These are phyloP conservation scores for Caenorhabditis sp. DNA, from an alignment of 2,888 invertebrate species.

Conservation along the genomic window DNA sequence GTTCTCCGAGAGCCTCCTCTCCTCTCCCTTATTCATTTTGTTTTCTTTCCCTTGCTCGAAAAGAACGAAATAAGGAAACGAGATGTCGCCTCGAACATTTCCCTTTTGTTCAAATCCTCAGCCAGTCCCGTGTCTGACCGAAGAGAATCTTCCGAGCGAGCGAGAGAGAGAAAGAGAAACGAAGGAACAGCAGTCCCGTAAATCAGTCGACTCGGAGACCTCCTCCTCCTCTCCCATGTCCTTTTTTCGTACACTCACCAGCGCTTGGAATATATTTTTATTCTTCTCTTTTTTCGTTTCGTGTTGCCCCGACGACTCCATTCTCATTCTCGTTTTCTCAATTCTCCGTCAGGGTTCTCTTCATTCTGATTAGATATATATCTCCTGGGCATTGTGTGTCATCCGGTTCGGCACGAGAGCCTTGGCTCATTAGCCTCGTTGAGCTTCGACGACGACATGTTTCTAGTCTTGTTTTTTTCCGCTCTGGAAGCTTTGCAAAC, in stretches of 20 bases:
- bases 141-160: too few species aligned
- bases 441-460: background rate
- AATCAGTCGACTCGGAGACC: background rate
- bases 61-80: background rate
- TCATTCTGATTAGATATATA: background rate
- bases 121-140: too few species aligned
- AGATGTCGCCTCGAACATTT: background rate
- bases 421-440: conserved; percentile 3
- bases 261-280: background rate
- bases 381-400: background rate
- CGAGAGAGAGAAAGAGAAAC: too few species aligned
- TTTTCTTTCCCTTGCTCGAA: background rate
- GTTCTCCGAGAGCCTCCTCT: too few species aligned
- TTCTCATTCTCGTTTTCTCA: background rate
- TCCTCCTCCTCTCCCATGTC: background rate
- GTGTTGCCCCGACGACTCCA: conserved; percentile 37
- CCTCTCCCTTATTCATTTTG: background rate
- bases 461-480: too few species aligned
- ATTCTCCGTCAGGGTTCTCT: background rate
- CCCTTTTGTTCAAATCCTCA: background rate
- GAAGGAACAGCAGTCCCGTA: background rate
- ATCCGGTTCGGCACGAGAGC: background rate
- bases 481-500: too few species aligned
- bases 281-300: too few species aligned
- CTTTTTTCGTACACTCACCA: background rate